A percentile compares a stretch with the other conserved stretches of the same genome.
These are phyloP conservation scores for Tigriopus japonicus DNA, from an alignment of 1,140 invertebrate species.

Conservation along the genomic window DNA sequence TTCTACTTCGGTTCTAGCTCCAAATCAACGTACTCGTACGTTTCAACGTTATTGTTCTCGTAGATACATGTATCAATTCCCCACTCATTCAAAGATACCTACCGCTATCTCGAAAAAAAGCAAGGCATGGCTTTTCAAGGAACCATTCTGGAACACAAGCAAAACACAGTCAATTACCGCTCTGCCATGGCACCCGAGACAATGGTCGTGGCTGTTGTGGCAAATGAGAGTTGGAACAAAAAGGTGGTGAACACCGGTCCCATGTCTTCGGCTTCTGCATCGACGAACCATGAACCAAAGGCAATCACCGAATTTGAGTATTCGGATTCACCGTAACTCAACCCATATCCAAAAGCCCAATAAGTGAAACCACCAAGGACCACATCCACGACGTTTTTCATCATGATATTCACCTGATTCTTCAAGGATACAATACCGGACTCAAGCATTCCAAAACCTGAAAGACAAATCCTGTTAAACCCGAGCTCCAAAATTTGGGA, in stretches of 20 bases:
- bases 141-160: background rate
- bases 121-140: too few relatives aligned
- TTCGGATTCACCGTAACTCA: constrained; percentile 60
- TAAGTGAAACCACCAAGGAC: constrained; percentile 77
- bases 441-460: constrained; percentile 81
- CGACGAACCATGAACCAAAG: constrained; percentile 24
- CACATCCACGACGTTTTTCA: constrained; percentile 84
- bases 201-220: constrained; percentile 76
- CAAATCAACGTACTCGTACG: too few relatives aligned
- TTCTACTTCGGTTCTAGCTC: too few relatives aligned
- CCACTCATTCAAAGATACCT: too few relatives aligned
- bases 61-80: too few relatives aligned
- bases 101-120: too few relatives aligned
- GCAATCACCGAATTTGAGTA: constrained; percentile 30
- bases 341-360: constrained; percentile 80
- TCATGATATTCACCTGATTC: constrained; percentile 90
- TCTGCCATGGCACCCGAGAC: constrained; percentile 31
- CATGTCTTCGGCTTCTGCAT: constrained; percentile 28
- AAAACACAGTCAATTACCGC: constrained; percentile 19
- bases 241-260: constrained; percentile 59
- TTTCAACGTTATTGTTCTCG: too few relatives aligned
- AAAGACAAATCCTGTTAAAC: too few relatives aligned
- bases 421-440: constrained; percentile 77
- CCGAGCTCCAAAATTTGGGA: too few relatives aligned
- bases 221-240: constrained; percentile 68